These are phyloP conservation scores for Opisthograptis luteolata DNA, from an alignment of 2,888 invertebrate species.

Conservation along the genomic window DNA sequence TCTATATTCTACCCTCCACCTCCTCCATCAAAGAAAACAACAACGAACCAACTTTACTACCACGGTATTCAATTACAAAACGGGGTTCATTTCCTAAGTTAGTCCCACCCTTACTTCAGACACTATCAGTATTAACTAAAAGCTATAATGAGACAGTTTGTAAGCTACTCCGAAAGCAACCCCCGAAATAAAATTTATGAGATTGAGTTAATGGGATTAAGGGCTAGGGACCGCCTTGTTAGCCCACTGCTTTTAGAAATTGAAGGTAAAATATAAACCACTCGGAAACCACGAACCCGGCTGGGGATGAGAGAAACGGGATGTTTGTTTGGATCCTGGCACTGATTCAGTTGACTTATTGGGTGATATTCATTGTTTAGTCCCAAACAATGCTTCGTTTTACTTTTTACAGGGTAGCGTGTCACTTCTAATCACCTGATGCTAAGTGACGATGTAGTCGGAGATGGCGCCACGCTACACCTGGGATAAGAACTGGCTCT, in stretches of 20 bases:
- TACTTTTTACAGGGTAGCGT: no score
- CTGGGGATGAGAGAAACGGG: no score
- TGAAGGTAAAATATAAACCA: slow-evolving; percentile 29
- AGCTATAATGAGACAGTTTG: slow-evolving; percentile 58
- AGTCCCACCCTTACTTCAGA: slow-evolving; percentile 27
- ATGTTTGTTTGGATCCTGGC: no score
- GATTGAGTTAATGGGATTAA: slow-evolving; percentile 42
- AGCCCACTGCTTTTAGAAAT: slow-evolving; percentile 20
- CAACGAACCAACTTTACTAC: slow-evolving; percentile 4
- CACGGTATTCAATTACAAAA: slow-evolving; percentile 34
- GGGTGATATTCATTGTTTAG: no score
- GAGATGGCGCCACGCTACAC: no score
- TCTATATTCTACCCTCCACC: no score
- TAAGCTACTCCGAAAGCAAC: slow-evolving; percentile 47
- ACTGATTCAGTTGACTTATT: no score
- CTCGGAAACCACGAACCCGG: no score
- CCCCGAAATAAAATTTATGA: slow-evolving; percentile 59
- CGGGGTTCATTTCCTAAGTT: slow-evolving; percentile 24
- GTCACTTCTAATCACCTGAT: no score
- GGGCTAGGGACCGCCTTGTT: slow-evolving; percentile 27
- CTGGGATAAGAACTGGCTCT: no score
- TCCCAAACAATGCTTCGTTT: no score
- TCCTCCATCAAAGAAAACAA: slow-evolving; percentile 18
- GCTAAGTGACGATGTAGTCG: no score
- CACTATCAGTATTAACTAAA: slow-evolving; percentile 57